Evolutionary conservation across 2,888 invertebrate species (phyloP).

Genomic region (Apamea sordens): DNA sequence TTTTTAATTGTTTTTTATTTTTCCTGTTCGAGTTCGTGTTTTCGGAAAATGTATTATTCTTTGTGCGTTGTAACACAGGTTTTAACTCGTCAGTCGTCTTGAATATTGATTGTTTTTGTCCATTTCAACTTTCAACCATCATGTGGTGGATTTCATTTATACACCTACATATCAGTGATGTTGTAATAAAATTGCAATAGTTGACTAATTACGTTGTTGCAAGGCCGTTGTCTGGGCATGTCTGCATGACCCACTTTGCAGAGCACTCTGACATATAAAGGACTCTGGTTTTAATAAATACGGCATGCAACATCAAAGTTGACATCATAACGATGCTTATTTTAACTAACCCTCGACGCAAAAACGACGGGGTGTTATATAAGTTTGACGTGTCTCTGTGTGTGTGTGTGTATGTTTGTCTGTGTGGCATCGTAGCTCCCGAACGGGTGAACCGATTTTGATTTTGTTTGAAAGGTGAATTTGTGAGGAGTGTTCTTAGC

Average conservation of each 20-base stretch:
- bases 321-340: constrained; percentile 5
- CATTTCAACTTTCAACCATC: constrained; percentile 6
- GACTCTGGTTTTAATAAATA: constrained; percentile 11
- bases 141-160: constrained; percentile 15
- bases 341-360: background rate
- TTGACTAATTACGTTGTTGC: constrained; percentile 24
- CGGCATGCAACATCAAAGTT: constrained; percentile 12
- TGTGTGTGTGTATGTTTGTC: too few species aligned
- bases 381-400: too few species aligned
- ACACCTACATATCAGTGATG: constrained; percentile 11
- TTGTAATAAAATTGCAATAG: constrained; percentile 20
- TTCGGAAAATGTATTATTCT: background rate
- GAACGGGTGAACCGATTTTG: too few species aligned
- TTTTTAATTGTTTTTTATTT: background rate
- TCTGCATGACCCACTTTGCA: constrained; percentile 28
- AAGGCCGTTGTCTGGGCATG: constrained; percentile 9
- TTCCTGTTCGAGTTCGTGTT: background rate
- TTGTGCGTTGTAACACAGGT: background rate
- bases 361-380: too few species aligned
- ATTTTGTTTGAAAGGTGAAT: too few species aligned
- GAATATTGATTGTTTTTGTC: background rate
- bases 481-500: too few species aligned
- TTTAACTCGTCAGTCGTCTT: background rate
- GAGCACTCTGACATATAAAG: constrained; percentile 26
- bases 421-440: too few species aligned